Base-by-base conservation (phyloP, 2,888 invertebrate genomes). In the Anodontia alba region DNA sequence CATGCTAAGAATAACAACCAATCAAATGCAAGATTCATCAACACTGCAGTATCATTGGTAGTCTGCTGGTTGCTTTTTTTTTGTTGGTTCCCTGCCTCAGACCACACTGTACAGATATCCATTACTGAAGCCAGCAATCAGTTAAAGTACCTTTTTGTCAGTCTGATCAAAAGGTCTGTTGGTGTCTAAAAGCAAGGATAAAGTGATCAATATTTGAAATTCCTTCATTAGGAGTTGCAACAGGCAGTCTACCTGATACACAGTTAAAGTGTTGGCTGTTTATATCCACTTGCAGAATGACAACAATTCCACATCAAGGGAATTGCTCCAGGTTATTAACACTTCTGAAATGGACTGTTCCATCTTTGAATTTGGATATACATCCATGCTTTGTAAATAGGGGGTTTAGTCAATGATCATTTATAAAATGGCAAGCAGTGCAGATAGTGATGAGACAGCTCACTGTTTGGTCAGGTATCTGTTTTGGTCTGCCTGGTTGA, bases 1-100 rank as follows among this genome's bases (percentile, higher is more conserved):
- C 81, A 78, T 72, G 49, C 81, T 81, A 81, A 75, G 76, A 68
- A 78, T 81, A 81, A 70, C 62, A 20, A 62, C 62, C 62, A 62
- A 62, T 62, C 62, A 62, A 29, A 17, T 33, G 15, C n/a, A 33
- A 62, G 62, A 31, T 12, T 33, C 33, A 31, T 17, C 62, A 62
- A 31, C 33, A 62, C 62, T 62, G 62, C 62, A 29, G 62, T 62
- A 62, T 33, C 62, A 62, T 62, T 62, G 62, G 62, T 62, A 1
- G 62, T 62, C 62, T 62, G 62, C 62, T 62, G 33, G 29, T 62
- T 62, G 62, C 20, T 38, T 54, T 62, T 62, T 62, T 62, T 33
- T 17, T 5, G 29, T 33, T 62, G 62, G 62, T 17, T 62, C 62
- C 62, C 62, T 15, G 62, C 62, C 5, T 15, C 8, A 33, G 1